Evolutionary conservation across 1,140 invertebrate species (phyloP), one percentile per base, ranked within the genome.

Genomic region (Apolygus lucorum): DNA sequence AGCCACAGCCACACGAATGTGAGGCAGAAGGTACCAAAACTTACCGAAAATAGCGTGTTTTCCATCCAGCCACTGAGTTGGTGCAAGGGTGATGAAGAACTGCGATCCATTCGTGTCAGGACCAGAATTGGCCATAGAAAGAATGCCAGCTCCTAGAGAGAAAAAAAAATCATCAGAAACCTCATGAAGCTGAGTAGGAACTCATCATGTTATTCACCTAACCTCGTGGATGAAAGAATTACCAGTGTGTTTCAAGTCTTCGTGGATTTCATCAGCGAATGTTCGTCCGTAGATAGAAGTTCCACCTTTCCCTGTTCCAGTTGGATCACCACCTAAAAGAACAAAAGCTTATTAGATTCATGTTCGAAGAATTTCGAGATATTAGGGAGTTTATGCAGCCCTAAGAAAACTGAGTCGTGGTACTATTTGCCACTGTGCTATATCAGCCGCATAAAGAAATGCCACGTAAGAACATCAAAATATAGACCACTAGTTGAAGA

Each of bases 71-170:
- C 96, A 98, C 74, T 98, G 95, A 2, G 95, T 96, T 2, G 96
- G 95, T 0, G 90, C 95, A 70, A 99, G 79, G 0, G 96, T 98
- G 25, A 99, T 95, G 76, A 99, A 99, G 83, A 99, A 99, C 78
- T 99, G 97, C 59, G 94, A 97, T 25, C 96, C 96, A 82, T 99
- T 99, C 21, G 93, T 92, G 77, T 99, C 87, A 1, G 95, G 94
- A 0, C 97, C 96, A 67, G 92, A 91, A 84, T 99, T 98, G 25
- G 90, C 90, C 90, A 92, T 92, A 22, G 89, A 90, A 34, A 91
- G 74, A 69, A 92, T 87, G 42, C 90, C 90, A 74, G 90, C 90
- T 68, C 90, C 87, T 88, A 21, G 22, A 74, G 69, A 70, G 49
- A 67, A 42, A 17, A 42, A 4, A 42, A 42, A 42, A 42, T 17